Evolutionary conservation across 2,888 invertebrate genomes (phyloP).

Genomic region (Ellobium chinense): DNA sequence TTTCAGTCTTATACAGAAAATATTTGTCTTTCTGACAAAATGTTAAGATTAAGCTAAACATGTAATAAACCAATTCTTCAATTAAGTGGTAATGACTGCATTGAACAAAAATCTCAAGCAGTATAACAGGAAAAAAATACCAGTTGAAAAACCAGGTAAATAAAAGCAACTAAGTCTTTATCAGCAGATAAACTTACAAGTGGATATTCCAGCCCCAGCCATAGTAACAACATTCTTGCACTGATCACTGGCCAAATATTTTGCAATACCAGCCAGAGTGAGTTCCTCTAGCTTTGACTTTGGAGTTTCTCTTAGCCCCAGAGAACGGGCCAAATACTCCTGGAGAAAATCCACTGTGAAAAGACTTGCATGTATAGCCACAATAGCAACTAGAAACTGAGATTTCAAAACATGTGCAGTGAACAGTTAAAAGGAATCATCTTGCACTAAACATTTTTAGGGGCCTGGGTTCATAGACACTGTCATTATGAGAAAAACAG

Average conservation of each 20-base stretch:
- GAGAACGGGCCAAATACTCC: conserved; percentile 6
- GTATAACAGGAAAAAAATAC: background rate
- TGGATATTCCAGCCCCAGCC: conserved; percentile 98
- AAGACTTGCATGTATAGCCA: too few species aligned
- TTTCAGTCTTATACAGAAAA: too few species aligned
- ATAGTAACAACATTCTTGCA: conserved; percentile 94
- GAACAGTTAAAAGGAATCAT: too few species aligned
- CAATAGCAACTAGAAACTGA: too few species aligned
- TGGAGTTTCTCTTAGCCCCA: conserved; percentile 24
- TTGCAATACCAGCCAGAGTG: conserved; percentile 86
- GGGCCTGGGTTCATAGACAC: too few species aligned
- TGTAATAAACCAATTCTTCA: too few species aligned
- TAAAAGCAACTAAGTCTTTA: background rate
- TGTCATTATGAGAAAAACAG: too few species aligned
- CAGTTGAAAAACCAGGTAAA: background rate
- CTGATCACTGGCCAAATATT: conserved; percentile 87
- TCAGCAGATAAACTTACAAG: conserved; percentile 85
- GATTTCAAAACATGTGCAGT: too few species aligned
- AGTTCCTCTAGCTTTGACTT: conserved; percentile 83
- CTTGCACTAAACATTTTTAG: too few species aligned
- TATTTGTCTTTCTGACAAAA: too few species aligned
- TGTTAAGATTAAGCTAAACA: too few species aligned
- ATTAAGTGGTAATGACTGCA: background rate
- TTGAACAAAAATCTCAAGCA: background rate
- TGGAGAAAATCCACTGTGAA: conserved; percentile 13